phyloP scores from a whole-genome alignment of 2,113 vertebrate species.

The Menidia beryllina region DNA sequence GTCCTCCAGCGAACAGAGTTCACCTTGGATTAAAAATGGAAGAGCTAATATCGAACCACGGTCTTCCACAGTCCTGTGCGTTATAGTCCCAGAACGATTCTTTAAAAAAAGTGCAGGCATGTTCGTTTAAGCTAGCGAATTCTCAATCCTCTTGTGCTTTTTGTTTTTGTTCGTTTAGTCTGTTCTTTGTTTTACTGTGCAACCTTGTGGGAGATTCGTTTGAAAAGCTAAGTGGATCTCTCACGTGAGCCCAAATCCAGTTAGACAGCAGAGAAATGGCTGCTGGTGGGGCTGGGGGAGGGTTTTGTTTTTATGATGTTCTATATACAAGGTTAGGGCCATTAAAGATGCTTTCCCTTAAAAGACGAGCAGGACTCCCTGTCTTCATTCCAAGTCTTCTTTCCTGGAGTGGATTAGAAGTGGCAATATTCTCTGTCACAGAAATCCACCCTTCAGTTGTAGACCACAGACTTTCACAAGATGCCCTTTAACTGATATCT shows the following conservation, averaged over 20 bases:
- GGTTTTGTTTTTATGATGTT: constrained; percentile 39
- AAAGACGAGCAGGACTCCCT: constrained; percentile 69
- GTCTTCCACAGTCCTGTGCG: constrained; percentile 57
- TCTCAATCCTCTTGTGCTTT: constrained; percentile 68
- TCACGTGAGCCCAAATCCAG: constrained; percentile 45
- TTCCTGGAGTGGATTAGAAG: constrained; percentile 82
- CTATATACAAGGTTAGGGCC: constrained; percentile 52
- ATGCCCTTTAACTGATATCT: constrained; percentile 27
- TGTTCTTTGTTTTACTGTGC: no score
- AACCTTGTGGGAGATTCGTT: constrained; percentile 32
- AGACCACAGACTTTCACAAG: constrained; percentile 58
- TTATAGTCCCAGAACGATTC: constrained; percentile 50
- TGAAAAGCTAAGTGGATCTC: constrained; percentile 35
- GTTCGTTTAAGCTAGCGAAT: constrained; percentile 24
- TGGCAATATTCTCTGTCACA: constrained; percentile 76
- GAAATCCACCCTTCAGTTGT: constrained; percentile 67
- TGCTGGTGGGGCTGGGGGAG: constrained; percentile 44
- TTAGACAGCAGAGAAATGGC: constrained; percentile 45
- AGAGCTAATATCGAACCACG: constrained; percentile 51
- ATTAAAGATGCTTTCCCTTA: constrained; percentile 54
- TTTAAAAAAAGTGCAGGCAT: constrained; percentile 52
- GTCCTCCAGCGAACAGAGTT: constrained; percentile 45
- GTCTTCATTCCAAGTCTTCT: constrained; percentile 80
- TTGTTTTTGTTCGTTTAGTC: no score
- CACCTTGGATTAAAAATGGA: constrained; percentile 53